phyloP scores from a whole-genome alignment of 2,113 vertebrate species.

The Hypanus sabinus region DNA sequence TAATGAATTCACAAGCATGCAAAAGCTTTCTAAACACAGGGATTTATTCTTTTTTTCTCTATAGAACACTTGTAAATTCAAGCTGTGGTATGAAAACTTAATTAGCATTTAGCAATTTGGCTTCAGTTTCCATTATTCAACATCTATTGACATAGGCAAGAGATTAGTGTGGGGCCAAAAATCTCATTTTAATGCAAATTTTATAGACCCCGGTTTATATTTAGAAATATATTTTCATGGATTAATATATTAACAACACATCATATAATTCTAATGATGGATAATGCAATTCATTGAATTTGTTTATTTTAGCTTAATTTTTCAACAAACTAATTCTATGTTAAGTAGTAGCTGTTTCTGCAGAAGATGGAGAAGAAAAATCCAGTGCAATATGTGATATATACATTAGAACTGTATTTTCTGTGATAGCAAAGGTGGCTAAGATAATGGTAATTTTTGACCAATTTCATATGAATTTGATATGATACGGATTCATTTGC shows the following conservation, averaged over 20 bases:
- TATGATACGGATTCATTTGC: background rate
- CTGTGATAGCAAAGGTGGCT: background rate
- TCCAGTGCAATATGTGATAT: background rate
- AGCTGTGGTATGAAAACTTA: conserved; percentile 30
- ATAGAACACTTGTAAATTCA: conserved; percentile 29
- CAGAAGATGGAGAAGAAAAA: background rate
- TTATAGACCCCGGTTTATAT: conserved; percentile 20
- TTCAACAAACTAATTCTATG: background rate
- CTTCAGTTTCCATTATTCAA: conserved; percentile 27
- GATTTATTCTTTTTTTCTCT: conserved; percentile 13
- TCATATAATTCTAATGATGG: background rate
- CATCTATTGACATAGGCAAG: conserved; percentile 30
- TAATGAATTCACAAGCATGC: conserved; percentile 20
- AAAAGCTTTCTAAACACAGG: conserved; percentile 28
- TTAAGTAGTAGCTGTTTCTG: background rate
- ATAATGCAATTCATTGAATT: background rate
- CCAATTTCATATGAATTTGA: background rate
- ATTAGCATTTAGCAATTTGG: conserved; percentile 36
- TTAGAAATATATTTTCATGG: background rate
- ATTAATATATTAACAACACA: conserved; percentile 21
- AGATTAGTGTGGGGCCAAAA: conserved; percentile 25
- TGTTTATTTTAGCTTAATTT: conserved; percentile 11
- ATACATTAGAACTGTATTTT: background rate
- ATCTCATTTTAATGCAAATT: conserved; percentile 35
- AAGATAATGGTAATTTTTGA: background rate